phyloP scores from a whole-genome alignment of 2,888 invertebrate genomes.

The Suillia variegata region DNA sequence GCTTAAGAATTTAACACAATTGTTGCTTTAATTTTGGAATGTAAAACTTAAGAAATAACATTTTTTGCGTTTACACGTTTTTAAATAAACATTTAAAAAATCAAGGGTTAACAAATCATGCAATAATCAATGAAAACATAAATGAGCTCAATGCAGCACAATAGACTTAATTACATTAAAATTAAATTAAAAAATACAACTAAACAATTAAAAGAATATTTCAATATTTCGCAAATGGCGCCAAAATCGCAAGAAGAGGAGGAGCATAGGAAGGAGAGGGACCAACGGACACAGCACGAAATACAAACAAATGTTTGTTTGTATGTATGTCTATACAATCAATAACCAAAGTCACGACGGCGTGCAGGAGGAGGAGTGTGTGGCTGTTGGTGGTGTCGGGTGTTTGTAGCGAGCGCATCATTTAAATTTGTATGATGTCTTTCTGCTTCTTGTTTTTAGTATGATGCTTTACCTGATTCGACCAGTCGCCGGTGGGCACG shows the following conservation, averaged over 20 bases:
- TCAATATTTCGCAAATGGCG: no score
- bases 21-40: conserved; percentile 13
- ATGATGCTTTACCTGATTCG: conserved; percentile 67
- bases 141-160: background rate
- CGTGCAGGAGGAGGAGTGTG: background rate
- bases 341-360: no score
- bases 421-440: conserved; percentile 35
- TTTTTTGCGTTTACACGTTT: conserved; percentile 8
- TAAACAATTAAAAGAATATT: no score
- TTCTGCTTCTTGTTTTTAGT: conserved; percentile 59
- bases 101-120: background rate
- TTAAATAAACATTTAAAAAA: conserved; percentile 3
- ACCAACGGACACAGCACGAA: no score
- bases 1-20: background rate
- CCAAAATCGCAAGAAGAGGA: no score
- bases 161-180: no score
- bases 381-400: background rate
- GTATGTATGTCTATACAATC: no score
- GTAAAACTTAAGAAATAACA: conserved; percentile 12
- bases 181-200: no score
- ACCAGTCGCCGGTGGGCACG: conserved; percentile 89
- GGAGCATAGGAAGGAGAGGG: no score
- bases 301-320: no score
- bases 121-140: background rate
- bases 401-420: background rate